These are phyloP conservation scores for Xenopus tropicalis DNA, from an alignment of 2,113 vertebrate species.

Conservation along the genomic window DNA sequence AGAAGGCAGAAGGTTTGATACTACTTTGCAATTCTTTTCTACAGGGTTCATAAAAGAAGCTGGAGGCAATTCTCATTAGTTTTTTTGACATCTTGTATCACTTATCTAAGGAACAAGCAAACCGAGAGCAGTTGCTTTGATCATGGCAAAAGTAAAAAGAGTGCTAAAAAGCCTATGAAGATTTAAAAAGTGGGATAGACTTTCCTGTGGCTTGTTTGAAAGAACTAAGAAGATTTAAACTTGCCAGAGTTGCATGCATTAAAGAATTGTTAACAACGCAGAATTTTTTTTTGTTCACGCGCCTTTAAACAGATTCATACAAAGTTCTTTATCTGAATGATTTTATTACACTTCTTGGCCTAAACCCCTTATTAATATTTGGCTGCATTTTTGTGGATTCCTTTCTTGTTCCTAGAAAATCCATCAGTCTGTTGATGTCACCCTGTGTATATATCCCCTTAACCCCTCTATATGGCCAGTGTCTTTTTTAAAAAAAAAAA, in stretches of 20 bases:
- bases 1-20: constrained; percentile 57
- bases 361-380: not conserved
- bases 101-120: constrained; percentile 74
- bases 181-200: constrained; percentile 61
- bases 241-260: constrained; percentile 60
- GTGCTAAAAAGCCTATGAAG: constrained; percentile 69
- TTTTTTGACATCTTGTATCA: constrained; percentile 71
- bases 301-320: constrained; percentile 24
- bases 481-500: too few relatives aligned
- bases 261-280: constrained; percentile 55
- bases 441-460: too few relatives aligned
- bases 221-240: constrained; percentile 62
- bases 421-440: too few relatives aligned
- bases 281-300: constrained; percentile 14
- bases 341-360: not conserved
- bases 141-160: constrained; percentile 70
- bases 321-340: not conserved
- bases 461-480: too few relatives aligned
- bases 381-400: not conserved
- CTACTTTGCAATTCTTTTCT: constrained; percentile 58
- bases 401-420: too few relatives aligned
- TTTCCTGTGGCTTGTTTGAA: constrained; percentile 61
- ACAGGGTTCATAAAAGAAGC: constrained; percentile 62
- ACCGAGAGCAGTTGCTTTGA: constrained; percentile 69
- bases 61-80: constrained; percentile 64